These are phyloP conservation scores for Chroicocephalus ridibundus DNA, from an alignment of 2,113 vertebrate species.

Conservation along the genomic window DNA sequence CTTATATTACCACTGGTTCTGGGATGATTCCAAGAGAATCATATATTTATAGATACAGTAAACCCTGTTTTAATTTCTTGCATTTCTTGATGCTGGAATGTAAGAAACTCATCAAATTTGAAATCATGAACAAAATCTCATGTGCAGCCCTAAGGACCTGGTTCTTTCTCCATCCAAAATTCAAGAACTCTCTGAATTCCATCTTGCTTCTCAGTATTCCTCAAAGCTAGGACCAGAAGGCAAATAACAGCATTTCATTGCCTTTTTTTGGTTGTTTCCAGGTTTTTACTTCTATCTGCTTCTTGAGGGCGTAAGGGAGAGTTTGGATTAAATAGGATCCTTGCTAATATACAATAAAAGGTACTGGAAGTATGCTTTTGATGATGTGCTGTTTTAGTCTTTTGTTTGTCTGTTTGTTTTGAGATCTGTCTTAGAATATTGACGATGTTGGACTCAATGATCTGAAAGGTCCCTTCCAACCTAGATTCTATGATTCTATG, in stretches of 20 bases:
- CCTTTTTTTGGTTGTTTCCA: neutral
- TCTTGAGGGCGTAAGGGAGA: neutral
- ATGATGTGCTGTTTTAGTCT: neutral
- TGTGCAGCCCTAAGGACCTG: neutral
- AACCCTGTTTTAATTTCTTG: neutral
- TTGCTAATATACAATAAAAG: neutral
- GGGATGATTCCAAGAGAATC: neutral
- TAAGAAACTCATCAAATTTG: neutral
- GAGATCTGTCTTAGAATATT: neutral
- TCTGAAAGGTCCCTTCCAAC: neutral
- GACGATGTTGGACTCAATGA: neutral
- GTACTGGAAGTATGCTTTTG: neutral
- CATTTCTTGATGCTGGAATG: neutral
- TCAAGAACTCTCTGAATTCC: neutral
- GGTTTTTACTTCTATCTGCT: neutral
- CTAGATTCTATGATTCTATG: neutral
- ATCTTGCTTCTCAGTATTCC: neutral
- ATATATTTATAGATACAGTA: neutral
- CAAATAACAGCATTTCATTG: neutral
- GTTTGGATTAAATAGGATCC: neutral
- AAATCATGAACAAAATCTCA: neutral
- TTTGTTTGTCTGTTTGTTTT: neutral
- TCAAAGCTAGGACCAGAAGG: neutral
- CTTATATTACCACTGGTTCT: neutral
- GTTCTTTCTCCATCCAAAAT: neutral